Base-by-base conservation (phyloP, 2,113 vertebrate species). In the Damaliscus lunatus region DNA sequence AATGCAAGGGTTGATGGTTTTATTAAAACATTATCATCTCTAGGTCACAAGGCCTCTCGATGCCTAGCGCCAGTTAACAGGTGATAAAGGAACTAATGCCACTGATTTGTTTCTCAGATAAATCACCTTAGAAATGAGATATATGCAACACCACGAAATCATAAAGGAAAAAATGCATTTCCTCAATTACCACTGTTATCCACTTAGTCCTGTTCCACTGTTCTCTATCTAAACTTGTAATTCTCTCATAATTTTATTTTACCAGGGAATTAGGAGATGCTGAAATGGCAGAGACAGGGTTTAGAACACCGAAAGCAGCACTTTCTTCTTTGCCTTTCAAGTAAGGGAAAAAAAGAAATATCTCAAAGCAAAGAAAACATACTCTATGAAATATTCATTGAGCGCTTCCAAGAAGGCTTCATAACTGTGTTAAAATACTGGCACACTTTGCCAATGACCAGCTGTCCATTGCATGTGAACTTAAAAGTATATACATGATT, bases 401-500 rank as follows among this genome's bases (percentile, higher is more conserved):
- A 55, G 40, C 12, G 12, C 71, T 43, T 91, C 80, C 36, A 78
- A 62, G 43, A 92, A 77, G n/a, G 15, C 67, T 93, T 90, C 71
- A 82, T 43, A 40, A 46, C 5, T 21, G 52, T 6, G 6, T 81
- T 88, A 62, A 94, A 94, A 97, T 80, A 57, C 77, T 46, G 91
- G 98, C 95, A 81, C 88, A 98, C 96, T 90, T 98, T 6, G 0
- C 95, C 95, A 57, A 86, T 33, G 5, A 96, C 82, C 83, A 95
- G 74, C 88, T 96, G 93, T 78, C 93, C 97, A 85, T 82, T 94
- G 21, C 90, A 62, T 0, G 48, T 90, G 36, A 81, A 98, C 97
- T 98, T 97, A 97, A 98, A 98, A 98, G 97, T 57, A 95, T 91
- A 97, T 96, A 95, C 88, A 36, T 98, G 96, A 6, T 0, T 62